These are phyloP conservation scores for Lathamus discolor DNA, from an alignment of 2,113 vertebrate genomes.

Conservation along the genomic window DNA sequence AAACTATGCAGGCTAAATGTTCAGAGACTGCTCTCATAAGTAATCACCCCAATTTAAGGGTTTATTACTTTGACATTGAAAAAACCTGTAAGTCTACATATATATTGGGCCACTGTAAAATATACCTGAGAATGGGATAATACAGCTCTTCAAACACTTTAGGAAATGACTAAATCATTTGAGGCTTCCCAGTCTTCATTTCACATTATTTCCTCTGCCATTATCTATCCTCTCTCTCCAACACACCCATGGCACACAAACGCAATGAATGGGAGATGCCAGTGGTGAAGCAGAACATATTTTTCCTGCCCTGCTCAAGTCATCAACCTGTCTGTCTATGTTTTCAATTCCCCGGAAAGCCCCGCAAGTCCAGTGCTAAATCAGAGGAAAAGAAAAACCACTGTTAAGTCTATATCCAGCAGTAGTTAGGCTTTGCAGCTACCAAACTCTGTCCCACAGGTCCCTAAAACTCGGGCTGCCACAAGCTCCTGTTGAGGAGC, in stretches of 20 bases:
- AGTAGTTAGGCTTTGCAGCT: neutral
- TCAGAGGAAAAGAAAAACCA: neutral
- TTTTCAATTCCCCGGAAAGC: neutral
- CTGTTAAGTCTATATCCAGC: neutral
- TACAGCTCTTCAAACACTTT: neutral
- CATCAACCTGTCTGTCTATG: neutral
- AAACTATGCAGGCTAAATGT: neutral
- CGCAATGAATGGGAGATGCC: neutral
- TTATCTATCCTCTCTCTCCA: neutral
- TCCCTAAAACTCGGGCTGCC: neutral
- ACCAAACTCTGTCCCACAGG: neutral
- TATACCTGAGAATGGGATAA: neutral
- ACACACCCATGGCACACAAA: neutral
- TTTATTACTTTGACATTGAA: slow-evolving; percentile 5
- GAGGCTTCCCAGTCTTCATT: neutral
- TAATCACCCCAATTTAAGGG: neutral
- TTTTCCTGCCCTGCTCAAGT: neutral
- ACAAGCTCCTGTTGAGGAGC: neutral
- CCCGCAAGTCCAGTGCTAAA: neutral
- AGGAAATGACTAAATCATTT: slow-evolving; percentile 25
- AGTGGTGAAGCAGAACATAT: neutral
- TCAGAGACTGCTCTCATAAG: neutral
- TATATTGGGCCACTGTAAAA: neutral
- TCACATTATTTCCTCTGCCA: neutral
- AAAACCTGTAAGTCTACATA: neutral